These are phyloP conservation scores for Meles meles DNA, from an alignment of 2,113 vertebrate genomes.

Conservation along the genomic window DNA sequence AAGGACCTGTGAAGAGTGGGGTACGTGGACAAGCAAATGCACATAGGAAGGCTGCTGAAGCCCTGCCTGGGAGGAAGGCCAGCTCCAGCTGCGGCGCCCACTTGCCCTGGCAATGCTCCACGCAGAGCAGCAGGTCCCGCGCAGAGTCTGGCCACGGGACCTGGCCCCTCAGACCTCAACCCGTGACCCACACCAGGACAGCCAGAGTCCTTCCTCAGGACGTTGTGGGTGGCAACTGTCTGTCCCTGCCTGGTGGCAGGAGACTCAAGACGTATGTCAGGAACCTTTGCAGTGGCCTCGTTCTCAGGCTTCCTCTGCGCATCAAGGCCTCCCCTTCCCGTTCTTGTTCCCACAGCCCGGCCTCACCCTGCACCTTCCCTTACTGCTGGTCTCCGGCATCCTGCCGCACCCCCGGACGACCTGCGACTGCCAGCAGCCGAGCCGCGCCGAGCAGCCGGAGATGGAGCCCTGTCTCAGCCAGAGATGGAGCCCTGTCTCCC, in stretches of 20 bases:
- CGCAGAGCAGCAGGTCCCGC: no score
- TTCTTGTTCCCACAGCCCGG: not conserved
- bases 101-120: not conserved
- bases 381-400: no score
- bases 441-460: not conserved
- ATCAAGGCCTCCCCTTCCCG: not conserved
- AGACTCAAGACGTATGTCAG: fast-evolving
- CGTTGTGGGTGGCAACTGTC: fast-evolving
- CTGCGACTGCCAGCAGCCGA: not conserved
- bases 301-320: not conserved
- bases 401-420: fast-evolving
- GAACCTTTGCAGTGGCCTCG: not conserved
- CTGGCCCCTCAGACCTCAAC: not conserved
- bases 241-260: not conserved
- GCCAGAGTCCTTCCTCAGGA: not conserved
- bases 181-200: not conserved
- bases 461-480: not conserved
- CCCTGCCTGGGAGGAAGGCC: not conserved
- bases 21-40: not conserved
- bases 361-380: not conserved
- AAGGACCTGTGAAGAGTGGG: not conserved
- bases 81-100: not conserved
- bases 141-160: not conserved
- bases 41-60: not conserved
- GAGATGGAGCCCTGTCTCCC: not conserved